These are phyloP conservation scores for Nephrotoma flavescens DNA, from an alignment of 2,888 invertebrate genomes.

Conservation along the genomic window DNA sequence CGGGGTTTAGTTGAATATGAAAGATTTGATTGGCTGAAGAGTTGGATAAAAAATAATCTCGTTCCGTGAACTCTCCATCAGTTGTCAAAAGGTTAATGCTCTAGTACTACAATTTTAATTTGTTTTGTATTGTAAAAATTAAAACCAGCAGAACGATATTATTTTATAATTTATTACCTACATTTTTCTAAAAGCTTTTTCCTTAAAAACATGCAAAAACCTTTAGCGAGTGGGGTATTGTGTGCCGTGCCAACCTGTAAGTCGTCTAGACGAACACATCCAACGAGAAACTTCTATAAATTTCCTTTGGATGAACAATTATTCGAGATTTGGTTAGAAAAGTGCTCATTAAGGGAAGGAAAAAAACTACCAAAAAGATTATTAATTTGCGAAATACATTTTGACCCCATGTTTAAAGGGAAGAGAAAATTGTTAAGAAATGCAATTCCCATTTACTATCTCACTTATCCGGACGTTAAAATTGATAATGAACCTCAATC, in stretches of 20 bases:
- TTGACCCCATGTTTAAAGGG: neutral
- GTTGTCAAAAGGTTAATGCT: too few species aligned
- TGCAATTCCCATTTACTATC: neutral
- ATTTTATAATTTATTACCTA: too few species aligned
- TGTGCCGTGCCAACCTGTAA: neutral
- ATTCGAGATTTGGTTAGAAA: neutral
- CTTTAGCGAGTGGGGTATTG: neutral
- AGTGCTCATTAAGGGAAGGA: neutral
- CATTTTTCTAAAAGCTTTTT: too few species aligned
- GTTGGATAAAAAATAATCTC: too few species aligned
- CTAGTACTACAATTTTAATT: too few species aligned
- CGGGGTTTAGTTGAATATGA: too few species aligned
- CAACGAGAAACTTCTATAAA: neutral
- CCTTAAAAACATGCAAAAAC: too few species aligned
- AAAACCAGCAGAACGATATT: too few species aligned
- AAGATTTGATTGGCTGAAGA: too few species aligned
- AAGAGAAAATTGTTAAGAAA: neutral
- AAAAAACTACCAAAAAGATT: neutral
- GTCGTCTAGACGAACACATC: neutral
- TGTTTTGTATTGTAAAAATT: too few species aligned
- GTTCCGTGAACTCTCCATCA: too few species aligned
- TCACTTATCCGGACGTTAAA: neutral
- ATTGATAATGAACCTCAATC: neutral
- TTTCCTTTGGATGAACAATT: neutral
- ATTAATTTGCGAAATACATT: neutral